Conservation (phyloP, 2,113 vertebrate species). For the Chaenogobius annularis region DNA sequence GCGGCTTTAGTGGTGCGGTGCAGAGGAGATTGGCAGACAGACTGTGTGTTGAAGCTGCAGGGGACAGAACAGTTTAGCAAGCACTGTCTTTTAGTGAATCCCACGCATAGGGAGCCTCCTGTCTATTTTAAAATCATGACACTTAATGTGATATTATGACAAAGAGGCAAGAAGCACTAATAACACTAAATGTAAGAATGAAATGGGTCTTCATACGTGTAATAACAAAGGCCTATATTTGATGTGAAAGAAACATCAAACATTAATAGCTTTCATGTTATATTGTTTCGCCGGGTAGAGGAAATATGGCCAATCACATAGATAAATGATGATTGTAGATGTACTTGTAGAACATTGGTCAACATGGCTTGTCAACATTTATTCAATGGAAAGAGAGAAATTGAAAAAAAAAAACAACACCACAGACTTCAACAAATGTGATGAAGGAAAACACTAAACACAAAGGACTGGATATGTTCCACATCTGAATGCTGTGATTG, state of each 20-base stretch:
- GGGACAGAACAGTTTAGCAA: constrained; percentile 21
- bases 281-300: no score
- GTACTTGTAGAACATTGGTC: no score
- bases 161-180: background rate
- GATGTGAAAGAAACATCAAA: background rate
- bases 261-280: background rate
- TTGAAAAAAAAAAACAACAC: background rate
- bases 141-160: constrained; percentile 18
- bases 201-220: background rate
- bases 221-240: background rate
- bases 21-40: constrained; percentile 18
- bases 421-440: background rate
- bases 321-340: no score
- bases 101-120: constrained; percentile 7
- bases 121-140: constrained; percentile 26
- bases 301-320: no score
- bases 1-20: background rate
- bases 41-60: constrained; percentile 30
- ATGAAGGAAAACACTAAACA: background rate
- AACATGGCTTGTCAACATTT: background rate
- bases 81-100: constrained; percentile 19
- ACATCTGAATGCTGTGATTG: no score
- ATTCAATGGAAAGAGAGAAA: background rate
- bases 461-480: background rate
- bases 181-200: background rate